phyloP scores from a whole-genome alignment of 2,797 vertebrate genomes.

The Sphenopsis melanotis region DNA sequence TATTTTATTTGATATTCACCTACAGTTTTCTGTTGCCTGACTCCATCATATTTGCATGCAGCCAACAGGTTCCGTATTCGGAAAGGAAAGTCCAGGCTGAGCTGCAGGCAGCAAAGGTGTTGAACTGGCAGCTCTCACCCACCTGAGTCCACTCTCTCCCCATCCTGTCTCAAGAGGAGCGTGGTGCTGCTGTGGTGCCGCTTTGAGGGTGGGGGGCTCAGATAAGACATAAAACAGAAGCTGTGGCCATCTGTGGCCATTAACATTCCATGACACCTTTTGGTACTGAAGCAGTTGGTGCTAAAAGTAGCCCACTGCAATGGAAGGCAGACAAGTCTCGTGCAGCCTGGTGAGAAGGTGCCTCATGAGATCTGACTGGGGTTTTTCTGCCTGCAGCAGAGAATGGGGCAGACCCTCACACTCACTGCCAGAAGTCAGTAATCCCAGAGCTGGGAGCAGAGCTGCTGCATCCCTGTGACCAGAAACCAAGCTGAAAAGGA shows the following conservation, averaged over 20 bases:
- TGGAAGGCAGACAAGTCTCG: neutral
- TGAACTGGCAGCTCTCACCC: neutral
- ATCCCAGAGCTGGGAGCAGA: neutral
- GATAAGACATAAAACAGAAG: constrained; percentile 21
- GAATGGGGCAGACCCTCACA: neutral
- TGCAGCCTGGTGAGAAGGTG: neutral
- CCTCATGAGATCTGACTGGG: fast-evolving
- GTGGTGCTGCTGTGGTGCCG: neutral
- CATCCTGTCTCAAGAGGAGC: neutral
- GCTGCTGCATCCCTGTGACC: neutral
- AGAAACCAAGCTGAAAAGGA: neutral
- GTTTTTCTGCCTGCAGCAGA: neutral
- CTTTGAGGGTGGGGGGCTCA: neutral
- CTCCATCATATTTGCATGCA: neutral
- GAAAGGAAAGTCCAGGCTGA: neutral
- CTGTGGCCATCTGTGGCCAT: constrained; percentile 44
- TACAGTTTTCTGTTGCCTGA: neutral
- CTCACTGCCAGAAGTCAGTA: neutral
- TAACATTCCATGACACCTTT: constrained; percentile 60
- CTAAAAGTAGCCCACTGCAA: neutral
- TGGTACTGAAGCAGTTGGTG: constrained; percentile 11
- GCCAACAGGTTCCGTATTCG: neutral
- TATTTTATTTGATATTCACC: neutral
- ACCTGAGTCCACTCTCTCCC: neutral
- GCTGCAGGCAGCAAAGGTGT: neutral